Base-by-base conservation (phyloP, 2,113 vertebrate species). In the Butastur rufipennis region DNA sequence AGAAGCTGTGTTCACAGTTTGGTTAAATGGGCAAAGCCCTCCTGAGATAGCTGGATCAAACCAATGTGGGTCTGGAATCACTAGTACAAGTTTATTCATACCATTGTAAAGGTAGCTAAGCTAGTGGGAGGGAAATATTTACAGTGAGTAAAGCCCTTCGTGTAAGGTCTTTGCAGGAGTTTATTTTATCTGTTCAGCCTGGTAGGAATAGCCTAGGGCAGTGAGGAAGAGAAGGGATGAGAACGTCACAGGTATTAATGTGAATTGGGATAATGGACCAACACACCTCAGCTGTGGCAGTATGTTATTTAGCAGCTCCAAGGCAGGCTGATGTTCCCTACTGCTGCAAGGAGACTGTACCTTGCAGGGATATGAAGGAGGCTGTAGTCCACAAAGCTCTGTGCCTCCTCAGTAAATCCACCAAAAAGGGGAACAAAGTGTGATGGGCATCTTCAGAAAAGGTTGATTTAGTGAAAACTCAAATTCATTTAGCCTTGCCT, bases 201-300 rank as follows among this genome's bases (percentile, higher is more conserved):
- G 0, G 5, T 18, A 22, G 12, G 9, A 55, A 16, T 0, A 4
- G 0, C 16, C 53, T 8, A 19, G 8, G 1, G 2, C 10, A 47
- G 23, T 6, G 2, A 73, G 8, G 2, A 63, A 10, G 11, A 66
- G 4, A 8, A 27, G 2, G 3, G 6, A 12, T 7, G 10, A 22
- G 25, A 34, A 25, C 1, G 2, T 26, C 11, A 38, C 42, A 72
- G n/a, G 4, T n/a, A 2, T 55, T 40, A 38, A 63, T 25, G 16
- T 18, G 56, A 65, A 2, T 13, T 61, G 29, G 45, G 56, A 36
- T 15, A 53, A 74, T 7, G 22, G 72, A 13, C 40, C 43, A 86
- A 32, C 36, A 21, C 15, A 21, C 17, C 43, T n/a, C 80, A 91
- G 75, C 38, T 56, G 31, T 23, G 40, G 4, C 58, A 19, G 27